Percentiles rank a stretch among this genome's conserved stretches.
phyloP scores from a whole-genome alignment of 2,113 vertebrate genomes.

The Myxocyprinus asiaticus region DNA sequence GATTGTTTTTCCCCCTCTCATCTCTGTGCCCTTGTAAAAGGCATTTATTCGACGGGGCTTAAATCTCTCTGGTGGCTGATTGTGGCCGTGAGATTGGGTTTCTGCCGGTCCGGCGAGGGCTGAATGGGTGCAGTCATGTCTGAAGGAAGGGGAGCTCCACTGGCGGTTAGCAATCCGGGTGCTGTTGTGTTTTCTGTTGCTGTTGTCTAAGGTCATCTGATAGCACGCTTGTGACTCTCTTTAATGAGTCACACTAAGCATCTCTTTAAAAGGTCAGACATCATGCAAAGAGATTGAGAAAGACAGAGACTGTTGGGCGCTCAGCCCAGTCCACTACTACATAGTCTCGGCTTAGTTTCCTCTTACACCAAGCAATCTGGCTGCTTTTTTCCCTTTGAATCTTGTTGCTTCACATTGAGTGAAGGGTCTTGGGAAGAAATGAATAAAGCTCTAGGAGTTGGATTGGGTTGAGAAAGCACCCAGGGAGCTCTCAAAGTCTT shows the following conservation, averaged over 20 bases:
- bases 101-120: slow-evolving; percentile 70
- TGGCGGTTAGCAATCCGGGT: slow-evolving; percentile 58
- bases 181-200: slow-evolving; percentile 49
- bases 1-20: slow-evolving; percentile 66
- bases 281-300: slow-evolving; percentile 70
- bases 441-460: slow-evolving; percentile 40
- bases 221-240: slow-evolving; percentile 77
- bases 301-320: slow-evolving; percentile 42
- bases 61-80: slow-evolving; percentile 71
- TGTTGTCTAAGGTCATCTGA: slow-evolving; percentile 77
- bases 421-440: slow-evolving; percentile 3
- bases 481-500: slow-evolving; percentile 24
- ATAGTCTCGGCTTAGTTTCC: slow-evolving; percentile 52
- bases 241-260: slow-evolving; percentile 75
- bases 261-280: slow-evolving; percentile 80
- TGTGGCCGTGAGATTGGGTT: slow-evolving; percentile 73
- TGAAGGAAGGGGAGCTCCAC: slow-evolving; percentile 74
- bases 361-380: slow-evolving; percentile 59
- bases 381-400: slow-evolving; percentile 30
- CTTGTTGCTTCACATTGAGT: slow-evolving; percentile 29
- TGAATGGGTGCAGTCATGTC: slow-evolving; percentile 78
- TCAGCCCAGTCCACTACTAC: slow-evolving; percentile 70
- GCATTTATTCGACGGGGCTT: slow-evolving; percentile 71
- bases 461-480: slow-evolving; percentile 40
- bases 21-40: slow-evolving; percentile 64